Evolutionary conservation across 2,888 invertebrate species (phyloP).

Genomic region (Nemotelus pantherinus): DNA sequence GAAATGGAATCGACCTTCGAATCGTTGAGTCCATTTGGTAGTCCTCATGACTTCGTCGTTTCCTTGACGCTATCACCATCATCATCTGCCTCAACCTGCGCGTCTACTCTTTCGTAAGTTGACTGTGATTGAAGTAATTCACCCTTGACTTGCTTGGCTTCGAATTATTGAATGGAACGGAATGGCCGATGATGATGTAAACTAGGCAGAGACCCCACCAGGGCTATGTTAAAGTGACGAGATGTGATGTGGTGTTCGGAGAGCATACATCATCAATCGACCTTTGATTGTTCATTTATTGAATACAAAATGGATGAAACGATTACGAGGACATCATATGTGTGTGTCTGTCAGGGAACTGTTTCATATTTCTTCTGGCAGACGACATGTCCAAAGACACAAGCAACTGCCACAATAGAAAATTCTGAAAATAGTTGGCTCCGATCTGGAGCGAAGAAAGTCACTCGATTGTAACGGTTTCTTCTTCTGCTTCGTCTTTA

Average conservation of each 20-base stretch:
- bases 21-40: too few relatives aligned
- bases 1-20: slow-evolving; percentile 20
- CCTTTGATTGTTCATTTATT: slow-evolving; percentile 22
- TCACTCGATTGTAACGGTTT: slow-evolving; percentile 5
- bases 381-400: background rate
- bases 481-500: background rate
- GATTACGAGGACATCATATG: background rate
- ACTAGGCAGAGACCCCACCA: too few relatives aligned
- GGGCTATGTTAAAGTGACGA: background rate
- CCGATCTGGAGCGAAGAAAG: slow-evolving; percentile 8
- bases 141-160: slow-evolving; percentile 11
- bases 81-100: background rate
- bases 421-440: background rate
- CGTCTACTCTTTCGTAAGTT: background rate
- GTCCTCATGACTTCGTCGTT: background rate
- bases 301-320: slow-evolving; percentile 18
- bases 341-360: background rate
- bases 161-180: too few relatives aligned
- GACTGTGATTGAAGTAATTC: slow-evolving; percentile 26
- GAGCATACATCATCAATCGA: slow-evolving; percentile 17
- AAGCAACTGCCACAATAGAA: background rate
- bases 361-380: background rate
- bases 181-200: too few relatives aligned
- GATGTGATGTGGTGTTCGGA: background rate
- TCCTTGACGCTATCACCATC: background rate